Evolutionary conservation across 2,888 invertebrate species (phyloP), one percentile per base, ranked within the genome.

Genomic region (Drosophila tripunctata): DNA sequence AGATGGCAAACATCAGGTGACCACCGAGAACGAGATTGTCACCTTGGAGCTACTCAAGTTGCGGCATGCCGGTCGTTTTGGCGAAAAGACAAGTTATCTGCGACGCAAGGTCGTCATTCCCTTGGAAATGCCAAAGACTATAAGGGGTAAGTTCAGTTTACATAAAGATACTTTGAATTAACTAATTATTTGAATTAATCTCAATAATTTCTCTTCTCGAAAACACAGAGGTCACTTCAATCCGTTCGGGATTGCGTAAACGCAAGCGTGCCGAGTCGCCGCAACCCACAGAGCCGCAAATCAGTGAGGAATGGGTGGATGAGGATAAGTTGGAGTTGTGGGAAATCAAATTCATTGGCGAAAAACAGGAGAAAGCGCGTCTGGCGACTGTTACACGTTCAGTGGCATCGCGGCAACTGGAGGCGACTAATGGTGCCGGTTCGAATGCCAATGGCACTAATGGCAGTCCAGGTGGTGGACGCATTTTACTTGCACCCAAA

Each of bases 61-160:
- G 87, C 93, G 98, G 19, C 96, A 98, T 78, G 93, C 96, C 10
- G 98, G 98, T 0, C 95, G 96, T 76, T 98, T 97, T 91, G 94
- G 96, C 79, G 96, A 98, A 77, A 94, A 95, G 71, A 96, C 98
- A 0, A 97, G 98, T 90, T 99, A 98, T 92, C 93, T 98, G 44
- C 94, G 98, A n/a, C 93, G 98, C 44, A 97, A 96, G 89, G 97
- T 98, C 51, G 96, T 98, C 21, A 98, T 99, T 87, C 99, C 99
- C 2, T 93, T 99, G 55, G 98, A 98, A 92, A 92, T 98, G 75
- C 98, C 98, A 0, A 96, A 97, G 92, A 97, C 97, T 69, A 94
- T 98, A 8, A 94, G 97, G 91, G 95, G 95, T 95, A 90, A 65
- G 70, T 56, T 17, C 1, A 7, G 2, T 17, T 22, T 1, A 52